Evolutionary conservation across 92 coral and sea anemone species (phyloP).

Genomic region (Pocillopora grandis): DNA sequence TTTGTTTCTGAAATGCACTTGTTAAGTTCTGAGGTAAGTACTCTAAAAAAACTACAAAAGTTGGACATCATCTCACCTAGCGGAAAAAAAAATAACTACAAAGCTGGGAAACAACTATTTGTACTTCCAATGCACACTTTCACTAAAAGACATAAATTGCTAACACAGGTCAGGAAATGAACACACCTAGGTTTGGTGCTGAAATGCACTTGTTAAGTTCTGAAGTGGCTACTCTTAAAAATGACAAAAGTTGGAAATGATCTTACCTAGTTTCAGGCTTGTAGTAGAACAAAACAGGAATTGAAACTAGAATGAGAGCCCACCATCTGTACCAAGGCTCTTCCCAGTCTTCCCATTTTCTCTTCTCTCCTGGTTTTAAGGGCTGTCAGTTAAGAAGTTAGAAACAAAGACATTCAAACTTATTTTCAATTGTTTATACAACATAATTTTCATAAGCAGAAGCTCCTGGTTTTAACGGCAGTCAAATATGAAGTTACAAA

Average conservation of each 20-base stretch:
- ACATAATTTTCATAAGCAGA: too few species aligned
- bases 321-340: conserved; percentile 99
- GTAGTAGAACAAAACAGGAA: conserved; percentile 85
- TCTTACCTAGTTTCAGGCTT: conserved; percentile 94
- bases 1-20: background rate
- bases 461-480: too few species aligned
- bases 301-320: conserved; percentile 75
- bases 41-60: background rate
- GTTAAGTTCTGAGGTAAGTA: background rate
- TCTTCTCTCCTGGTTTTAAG: conserved; percentile 93
- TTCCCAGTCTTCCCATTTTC: conserved; percentile 97
- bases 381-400: conserved; percentile 59
- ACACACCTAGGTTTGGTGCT: background rate
- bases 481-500: too few species aligned
- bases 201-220: background rate
- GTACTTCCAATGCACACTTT: too few species aligned
- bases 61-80: conserved; percentile 55
- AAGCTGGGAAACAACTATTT: too few species aligned
- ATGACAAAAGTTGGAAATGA: background rate
- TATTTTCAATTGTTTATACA: too few species aligned
- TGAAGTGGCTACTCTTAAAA: background rate
- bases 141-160: too few species aligned
- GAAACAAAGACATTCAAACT: background rate
- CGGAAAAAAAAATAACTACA: too few species aligned
- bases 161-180: background rate